Percentiles rank a stretch among this genome's conserved stretches.
Evolutionary conservation across 2,888 invertebrate species (phyloP).

Genomic region (Sympetrum striolatum): DNA sequence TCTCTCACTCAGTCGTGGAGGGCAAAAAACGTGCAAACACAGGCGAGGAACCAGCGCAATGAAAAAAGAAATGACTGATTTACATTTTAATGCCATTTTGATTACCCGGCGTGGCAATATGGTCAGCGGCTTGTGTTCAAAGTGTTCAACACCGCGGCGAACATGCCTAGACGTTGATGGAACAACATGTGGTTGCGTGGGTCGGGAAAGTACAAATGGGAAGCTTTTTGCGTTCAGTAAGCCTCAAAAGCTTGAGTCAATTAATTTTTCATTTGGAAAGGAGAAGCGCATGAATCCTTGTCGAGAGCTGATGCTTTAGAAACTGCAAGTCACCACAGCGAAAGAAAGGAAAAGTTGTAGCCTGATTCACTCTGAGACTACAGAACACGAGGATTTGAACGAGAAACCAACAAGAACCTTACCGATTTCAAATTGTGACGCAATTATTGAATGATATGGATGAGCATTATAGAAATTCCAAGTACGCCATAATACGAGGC

Average conservation of each 20-base stretch:
- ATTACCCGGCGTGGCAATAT: neutral
- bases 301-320: neutral
- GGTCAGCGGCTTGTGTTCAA: neutral
- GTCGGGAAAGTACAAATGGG: constrained; percentile 10
- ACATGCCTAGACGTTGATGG: neutral
- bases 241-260: neutral
- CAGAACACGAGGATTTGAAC: no score
- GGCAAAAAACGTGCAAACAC: neutral
- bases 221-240: neutral
- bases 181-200: neutral
- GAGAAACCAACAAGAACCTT: no score
- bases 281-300: neutral
- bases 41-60: neutral
- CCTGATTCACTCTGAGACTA: neutral
- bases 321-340: neutral
- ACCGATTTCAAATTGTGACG: no score
- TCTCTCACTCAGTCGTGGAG: neutral
- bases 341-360: neutral
- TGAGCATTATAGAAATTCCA: no score
- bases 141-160: neutral
- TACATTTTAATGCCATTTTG: constrained; percentile 44
- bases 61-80: constrained; percentile 16
- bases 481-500: no score
- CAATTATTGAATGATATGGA: no score
- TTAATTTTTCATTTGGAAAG: neutral